phyloP scores from a whole-genome alignment of 2,888 invertebrate species.

The Lasioglossum marginatum region DNA sequence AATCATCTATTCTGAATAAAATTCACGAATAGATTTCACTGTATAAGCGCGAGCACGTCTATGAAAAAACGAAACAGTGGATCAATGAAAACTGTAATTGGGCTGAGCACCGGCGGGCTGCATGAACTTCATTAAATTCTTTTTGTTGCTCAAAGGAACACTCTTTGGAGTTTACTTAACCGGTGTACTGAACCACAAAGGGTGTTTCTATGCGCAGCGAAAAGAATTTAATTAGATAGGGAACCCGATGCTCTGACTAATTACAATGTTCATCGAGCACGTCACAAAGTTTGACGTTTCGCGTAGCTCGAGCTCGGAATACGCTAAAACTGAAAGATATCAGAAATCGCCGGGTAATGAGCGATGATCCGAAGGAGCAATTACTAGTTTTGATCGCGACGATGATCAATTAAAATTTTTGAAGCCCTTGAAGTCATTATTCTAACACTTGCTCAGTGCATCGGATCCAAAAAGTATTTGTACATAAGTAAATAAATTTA shows the following conservation, averaged over 20 bases:
- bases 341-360: neutral
- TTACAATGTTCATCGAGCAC: neutral
- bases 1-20: too few species aligned
- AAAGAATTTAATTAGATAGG: neutral
- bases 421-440: neutral
- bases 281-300: neutral
- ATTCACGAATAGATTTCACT: neutral
- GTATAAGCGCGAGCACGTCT: neutral
- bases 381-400: neutral
- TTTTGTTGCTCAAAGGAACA: neutral
- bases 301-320: neutral
- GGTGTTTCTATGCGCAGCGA: neutral
- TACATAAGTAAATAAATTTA: too few species aligned
- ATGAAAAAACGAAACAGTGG: neutral
- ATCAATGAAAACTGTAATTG: neutral
- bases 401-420: neutral
- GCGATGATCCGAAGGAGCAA: neutral
- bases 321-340: neutral
- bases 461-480: too few species aligned
- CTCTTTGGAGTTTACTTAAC: neutral
- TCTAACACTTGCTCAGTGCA: too few species aligned
- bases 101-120: neutral
- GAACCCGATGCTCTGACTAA: neutral
- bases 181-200: neutral
- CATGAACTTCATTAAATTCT: neutral